Percentiles rank a stretch among this genome's conserved stretches.
Evolutionary conservation across 2,888 invertebrate species (phyloP).

Genomic region (Hirtodrosophila trivittata): DNA sequence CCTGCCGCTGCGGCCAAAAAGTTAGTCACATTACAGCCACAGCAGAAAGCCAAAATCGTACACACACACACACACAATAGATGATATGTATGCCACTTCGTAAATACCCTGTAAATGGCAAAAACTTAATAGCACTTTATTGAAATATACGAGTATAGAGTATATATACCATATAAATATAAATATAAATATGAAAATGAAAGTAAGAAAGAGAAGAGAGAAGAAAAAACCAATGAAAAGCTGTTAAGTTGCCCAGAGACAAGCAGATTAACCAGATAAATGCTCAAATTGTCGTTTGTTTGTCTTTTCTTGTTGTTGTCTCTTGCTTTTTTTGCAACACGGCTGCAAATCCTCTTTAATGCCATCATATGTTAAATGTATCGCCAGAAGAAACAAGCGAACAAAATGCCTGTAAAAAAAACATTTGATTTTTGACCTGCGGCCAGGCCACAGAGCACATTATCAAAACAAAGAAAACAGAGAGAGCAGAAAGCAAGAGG

Average conservation of each 20-base stretch:
- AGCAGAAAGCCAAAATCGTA: background rate
- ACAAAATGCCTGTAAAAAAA: constrained; percentile 2
- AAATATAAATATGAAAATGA: background rate
- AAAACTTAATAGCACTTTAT: background rate
- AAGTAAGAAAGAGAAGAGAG: background rate
- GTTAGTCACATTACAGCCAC: constrained; percentile 15
- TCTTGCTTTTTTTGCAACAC: background rate
- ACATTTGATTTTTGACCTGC: constrained; percentile 29
- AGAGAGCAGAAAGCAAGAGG: background rate
- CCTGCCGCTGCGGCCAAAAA: constrained; percentile 27
- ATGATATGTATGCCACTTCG: background rate
- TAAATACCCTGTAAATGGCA: constrained; percentile 31
- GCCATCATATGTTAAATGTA: constrained; percentile 5
- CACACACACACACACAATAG: background rate
- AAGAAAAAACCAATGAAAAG: background rate
- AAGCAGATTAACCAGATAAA: background rate
- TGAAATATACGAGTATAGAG: too few relatives aligned
- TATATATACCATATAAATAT: background rate
- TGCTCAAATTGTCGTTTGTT: background rate
- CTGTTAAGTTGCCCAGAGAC: background rate
- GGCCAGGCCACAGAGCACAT: constrained; percentile 10
- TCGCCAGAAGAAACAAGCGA: background rate
- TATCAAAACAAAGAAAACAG: background rate
- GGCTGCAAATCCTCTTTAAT: background rate
- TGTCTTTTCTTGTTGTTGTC: background rate